Percentiles rank a stretch among this genome's conserved stretches.
These are phyloP conservation scores for Ctenomys sociabilis DNA, from an alignment of 2,113 vertebrate species.

Conservation along the genomic window DNA sequence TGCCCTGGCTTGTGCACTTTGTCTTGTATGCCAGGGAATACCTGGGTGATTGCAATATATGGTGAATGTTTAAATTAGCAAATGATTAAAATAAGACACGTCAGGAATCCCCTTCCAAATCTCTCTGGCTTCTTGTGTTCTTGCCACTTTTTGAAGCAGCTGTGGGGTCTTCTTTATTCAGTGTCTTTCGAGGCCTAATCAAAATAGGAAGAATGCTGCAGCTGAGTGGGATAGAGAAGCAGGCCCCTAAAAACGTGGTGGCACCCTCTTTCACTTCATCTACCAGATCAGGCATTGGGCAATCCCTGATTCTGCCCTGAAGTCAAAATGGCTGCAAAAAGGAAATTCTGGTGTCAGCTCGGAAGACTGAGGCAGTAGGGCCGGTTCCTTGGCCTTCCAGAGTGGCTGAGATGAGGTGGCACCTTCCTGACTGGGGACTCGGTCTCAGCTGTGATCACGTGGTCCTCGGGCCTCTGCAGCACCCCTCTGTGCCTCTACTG, in stretches of 20 bases:
- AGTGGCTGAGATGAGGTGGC: not conserved
- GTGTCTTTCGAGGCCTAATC: not conserved
- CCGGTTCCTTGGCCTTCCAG: not conserved
- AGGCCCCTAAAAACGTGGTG: accelerated
- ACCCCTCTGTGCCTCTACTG: conserved; percentile 44
- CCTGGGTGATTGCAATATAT: not conserved
- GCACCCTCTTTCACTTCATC: not conserved
- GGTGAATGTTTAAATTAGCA: not conserved
- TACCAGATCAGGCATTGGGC: not conserved
- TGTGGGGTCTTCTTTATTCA: not conserved
- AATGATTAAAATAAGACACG: not conserved
- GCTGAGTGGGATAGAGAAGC: not conserved
- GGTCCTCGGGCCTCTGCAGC: conserved; percentile 66
- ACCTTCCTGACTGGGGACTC: not conserved
- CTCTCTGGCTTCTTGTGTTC: not conserved
- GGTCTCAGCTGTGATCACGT: not conserved
- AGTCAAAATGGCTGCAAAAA: not conserved
- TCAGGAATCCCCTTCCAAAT: not conserved
- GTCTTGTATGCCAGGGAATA: conserved; percentile 8
- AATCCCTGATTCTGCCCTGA: not conserved
- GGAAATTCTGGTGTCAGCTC: not conserved
- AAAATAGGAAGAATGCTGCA: not conserved
- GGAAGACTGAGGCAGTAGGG: not conserved
- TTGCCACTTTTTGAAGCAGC: not conserved
- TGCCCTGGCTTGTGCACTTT: not conserved